Evolutionary conservation across 2,797 vertebrate species (phyloP), one percentile per base, ranked within the genome.

Genomic region (Sebastes variabilis): DNA sequence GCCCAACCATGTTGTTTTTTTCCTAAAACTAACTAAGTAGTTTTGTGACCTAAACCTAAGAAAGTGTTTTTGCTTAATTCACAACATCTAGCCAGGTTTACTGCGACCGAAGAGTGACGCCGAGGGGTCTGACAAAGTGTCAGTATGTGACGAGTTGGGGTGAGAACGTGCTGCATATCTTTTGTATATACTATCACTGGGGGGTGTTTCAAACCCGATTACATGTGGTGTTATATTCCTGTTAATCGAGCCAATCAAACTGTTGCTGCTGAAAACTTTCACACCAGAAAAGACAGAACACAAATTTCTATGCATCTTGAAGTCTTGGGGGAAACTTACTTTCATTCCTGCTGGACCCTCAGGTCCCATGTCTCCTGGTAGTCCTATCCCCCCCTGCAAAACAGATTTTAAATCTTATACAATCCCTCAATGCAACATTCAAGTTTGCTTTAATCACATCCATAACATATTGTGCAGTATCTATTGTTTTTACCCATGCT

Each of bases 321-420:
- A 22, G 2, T 58, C 12, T 66, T 55, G 34, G 7, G 10, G 10
- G 29, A 60, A 71, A 61, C 94, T 94, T 96, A 98, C 97, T 96
- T 99, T 98, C 46, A 93, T 88, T 92, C 97, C 97, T 72, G 94
- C 77, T 86, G 93, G 92, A 34, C 97, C 97, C 87, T 96, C 97
- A 0, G 87, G 90, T 24, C 97, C 97, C 70, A 92, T 81, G 9
- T 97, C 96, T 62, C 97, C 97, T n/a, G 91, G 85, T 82, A 90
- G 94, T 90, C 97, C 97, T 46, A 78, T 49, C 2, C 86, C 85
- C 77, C 97, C 97, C 97, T 98, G 88, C 3, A 84, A 83, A 78
- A 87, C n/a, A 83, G 73, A 72, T 8, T 38, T 20, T 49, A 18
- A 60, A 18, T 54, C 24, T 58, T 58, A 66, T 14, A 29, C 4